phyloP scores from a whole-genome alignment of 2,888 invertebrate species.

The Bhutanitis thaidina region DNA sequence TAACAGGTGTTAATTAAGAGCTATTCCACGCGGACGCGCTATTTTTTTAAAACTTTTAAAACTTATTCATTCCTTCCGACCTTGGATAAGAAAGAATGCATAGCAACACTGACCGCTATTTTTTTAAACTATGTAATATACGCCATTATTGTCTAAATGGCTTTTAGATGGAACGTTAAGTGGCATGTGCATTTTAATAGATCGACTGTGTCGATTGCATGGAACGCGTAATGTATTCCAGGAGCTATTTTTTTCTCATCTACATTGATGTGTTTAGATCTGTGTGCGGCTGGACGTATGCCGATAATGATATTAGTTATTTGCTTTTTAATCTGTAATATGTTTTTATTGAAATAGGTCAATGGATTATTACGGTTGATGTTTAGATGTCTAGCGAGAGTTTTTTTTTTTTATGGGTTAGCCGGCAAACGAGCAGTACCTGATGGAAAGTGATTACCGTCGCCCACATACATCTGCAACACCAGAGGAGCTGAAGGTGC shows the following conservation, averaged over 20 bases:
- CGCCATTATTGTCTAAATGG: constrained; percentile 9
- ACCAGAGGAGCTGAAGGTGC: no score
- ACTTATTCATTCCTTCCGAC: no score
- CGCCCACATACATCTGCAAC: no score
- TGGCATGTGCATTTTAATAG: constrained; percentile 12
- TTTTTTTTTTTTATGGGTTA: no score
- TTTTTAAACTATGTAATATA: neutral
- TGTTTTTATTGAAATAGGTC: neutral
- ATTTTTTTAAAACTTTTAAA: no score
- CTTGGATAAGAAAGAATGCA: neutral
- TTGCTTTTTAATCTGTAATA: neutral
- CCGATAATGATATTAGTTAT: neutral
- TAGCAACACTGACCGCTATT: constrained; percentile 1
- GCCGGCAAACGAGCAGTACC: no score
- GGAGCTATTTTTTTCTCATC: neutral
- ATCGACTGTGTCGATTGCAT: constrained; percentile 14
- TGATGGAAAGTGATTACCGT: no score
- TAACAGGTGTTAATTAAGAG: no score
- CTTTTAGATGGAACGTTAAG: constrained; percentile 14
- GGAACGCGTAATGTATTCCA: constrained; percentile 1
- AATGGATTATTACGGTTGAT: neutral
- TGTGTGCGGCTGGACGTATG: neutral
- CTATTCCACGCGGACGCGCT: no score
- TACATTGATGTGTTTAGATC: neutral
- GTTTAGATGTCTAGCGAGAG: neutral